A percentile compares a stretch with the other conserved stretches of the same genome.
Conservation (phyloP, 2,888 invertebrate species). For the Gerris lacustris region DNA sequence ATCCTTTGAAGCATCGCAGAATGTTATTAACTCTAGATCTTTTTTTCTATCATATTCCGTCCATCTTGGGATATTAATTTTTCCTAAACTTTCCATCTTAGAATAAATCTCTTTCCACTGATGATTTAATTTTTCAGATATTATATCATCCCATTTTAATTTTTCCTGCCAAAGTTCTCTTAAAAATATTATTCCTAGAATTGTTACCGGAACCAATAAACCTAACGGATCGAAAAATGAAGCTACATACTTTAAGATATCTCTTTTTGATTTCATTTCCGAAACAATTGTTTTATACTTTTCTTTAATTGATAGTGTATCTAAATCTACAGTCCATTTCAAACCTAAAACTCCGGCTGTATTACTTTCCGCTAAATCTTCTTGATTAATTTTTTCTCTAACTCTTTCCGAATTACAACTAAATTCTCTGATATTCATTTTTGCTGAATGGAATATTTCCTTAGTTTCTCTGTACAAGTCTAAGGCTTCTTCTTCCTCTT, state of each 20-base stretch:
- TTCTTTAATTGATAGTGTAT: neutral
- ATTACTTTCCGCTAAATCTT: neutral
- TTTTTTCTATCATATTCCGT: neutral
- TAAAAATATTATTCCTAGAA: neutral
- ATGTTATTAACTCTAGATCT: neutral
- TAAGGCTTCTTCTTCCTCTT: neutral
- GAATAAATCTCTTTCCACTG: neutral
- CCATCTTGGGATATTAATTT: neutral
- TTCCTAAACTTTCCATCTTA: neutral
- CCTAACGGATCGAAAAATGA: neutral
- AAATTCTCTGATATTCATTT: neutral
- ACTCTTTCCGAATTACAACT: neutral
- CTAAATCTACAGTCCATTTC: neutral
- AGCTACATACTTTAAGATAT: neutral
- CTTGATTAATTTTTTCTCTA: neutral
- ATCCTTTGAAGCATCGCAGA: conserved; percentile 3
- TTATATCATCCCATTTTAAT: neutral
- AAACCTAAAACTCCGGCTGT: neutral
- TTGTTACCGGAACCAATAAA: neutral
- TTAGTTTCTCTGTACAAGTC: neutral
- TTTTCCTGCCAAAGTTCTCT: neutral
- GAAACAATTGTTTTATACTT: neutral
- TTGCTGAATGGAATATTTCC: neutral
- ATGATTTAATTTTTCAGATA: neutral
- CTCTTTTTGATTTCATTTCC: no score